These are phyloP conservation scores for Sisyra terminalis DNA, from an alignment of 2,888 invertebrate genomes.

Conservation along the genomic window DNA sequence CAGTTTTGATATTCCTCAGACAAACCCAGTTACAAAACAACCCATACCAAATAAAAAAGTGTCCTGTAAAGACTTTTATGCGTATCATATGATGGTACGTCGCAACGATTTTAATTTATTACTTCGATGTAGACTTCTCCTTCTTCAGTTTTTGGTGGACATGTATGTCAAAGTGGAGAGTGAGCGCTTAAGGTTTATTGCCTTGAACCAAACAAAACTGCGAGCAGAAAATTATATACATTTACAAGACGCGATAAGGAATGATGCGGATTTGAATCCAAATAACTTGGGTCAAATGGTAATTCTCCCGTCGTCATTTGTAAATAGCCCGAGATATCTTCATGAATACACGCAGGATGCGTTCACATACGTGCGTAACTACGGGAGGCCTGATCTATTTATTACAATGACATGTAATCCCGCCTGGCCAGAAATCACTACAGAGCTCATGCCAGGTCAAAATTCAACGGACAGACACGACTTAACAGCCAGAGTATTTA, in stretches of 20 bases:
- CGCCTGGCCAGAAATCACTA: constrained; percentile 12
- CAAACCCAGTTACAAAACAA: constrained; percentile 13
- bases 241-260: constrained; percentile 17
- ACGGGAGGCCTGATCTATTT: constrained; percentile 16
- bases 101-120: constrained; percentile 12
- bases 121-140: constrained; percentile 13
- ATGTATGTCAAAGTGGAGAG: constrained; percentile 19
- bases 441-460: constrained; percentile 8
- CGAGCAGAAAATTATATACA: constrained; percentile 17
- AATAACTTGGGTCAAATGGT: constrained; percentile 14
- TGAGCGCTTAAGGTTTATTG: constrained; percentile 18
- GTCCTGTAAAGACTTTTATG: constrained; percentile 15
- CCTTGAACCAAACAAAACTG: constrained; percentile 18
- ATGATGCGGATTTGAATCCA: constrained; percentile 14
- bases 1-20: constrained; percentile 15
- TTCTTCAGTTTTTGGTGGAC: constrained; percentile 17
- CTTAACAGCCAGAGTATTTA: constrained; percentile 6
- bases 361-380: too few relatives aligned
- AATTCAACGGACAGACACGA: constrained; percentile 11
- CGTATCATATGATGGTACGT: constrained; percentile 15
- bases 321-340: constrained; percentile 17
- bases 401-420: constrained; percentile 14
- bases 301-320: constrained; percentile 17
- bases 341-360: constrained; percentile 17
- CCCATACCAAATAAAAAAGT: constrained; percentile 10